phyloP scores from a whole-genome alignment of 2,888 invertebrate genomes.

The Horisme vitalbata region DNA sequence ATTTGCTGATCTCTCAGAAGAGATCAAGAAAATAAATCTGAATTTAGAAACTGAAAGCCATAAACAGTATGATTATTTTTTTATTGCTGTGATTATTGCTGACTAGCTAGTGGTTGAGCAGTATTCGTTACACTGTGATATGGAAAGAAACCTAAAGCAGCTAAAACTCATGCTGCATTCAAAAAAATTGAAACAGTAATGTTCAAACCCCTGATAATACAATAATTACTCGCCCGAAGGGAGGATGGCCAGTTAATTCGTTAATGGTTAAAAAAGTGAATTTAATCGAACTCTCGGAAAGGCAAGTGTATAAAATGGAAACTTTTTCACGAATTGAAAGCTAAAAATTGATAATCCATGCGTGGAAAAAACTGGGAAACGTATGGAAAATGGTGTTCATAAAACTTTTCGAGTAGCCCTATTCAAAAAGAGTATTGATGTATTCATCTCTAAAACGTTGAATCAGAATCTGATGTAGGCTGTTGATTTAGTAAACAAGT shows the following conservation, averaged over 20 bases:
- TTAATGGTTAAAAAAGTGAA: constrained; percentile 11
- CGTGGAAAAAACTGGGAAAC: neutral
- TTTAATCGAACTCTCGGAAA: constrained; percentile 3
- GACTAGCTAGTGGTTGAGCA: neutral
- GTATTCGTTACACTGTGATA: neutral
- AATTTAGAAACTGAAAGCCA: too few relatives aligned
- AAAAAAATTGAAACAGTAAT: neutral
- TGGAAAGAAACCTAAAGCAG: neutral
- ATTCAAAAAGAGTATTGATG: too few relatives aligned
- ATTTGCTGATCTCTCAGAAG: too few relatives aligned
- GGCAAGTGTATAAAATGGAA: neutral
- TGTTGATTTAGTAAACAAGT: too few relatives aligned
- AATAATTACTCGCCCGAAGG: neutral
- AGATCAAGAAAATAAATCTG: too few relatives aligned
- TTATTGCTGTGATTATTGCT: too few relatives aligned
- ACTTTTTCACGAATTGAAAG: neutral
- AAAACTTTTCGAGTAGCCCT: too few relatives aligned
- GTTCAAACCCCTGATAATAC: neutral
- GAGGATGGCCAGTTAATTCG: constrained; percentile 2
- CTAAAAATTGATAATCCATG: neutral
- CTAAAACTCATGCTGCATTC: neutral
- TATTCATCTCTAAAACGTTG: too few relatives aligned
- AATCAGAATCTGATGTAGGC: too few relatives aligned
- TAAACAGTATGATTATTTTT: too few relatives aligned
- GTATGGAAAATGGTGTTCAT: too few relatives aligned